These are phyloP conservation scores for Pristionchus fissidentatus DNA, from an alignment of 2,888 invertebrate species.

Conservation along the genomic window DNA sequence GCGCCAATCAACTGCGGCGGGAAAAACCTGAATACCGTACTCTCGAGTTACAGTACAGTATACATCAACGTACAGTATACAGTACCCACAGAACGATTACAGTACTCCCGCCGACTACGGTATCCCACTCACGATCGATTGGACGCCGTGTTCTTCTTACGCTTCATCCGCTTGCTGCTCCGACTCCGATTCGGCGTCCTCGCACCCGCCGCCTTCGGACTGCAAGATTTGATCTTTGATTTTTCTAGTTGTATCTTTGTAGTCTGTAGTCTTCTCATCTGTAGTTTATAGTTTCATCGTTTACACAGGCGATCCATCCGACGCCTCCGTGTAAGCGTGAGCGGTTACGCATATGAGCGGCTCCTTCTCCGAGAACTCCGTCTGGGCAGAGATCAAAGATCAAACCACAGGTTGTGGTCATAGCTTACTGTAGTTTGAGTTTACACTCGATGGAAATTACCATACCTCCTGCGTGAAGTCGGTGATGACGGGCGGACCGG, in stretches of 20 bases:
- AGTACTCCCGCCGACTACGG: too few relatives aligned
- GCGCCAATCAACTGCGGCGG: conserved; percentile 1
- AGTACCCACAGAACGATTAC: too few relatives aligned
- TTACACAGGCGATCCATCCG: conserved; percentile 12
- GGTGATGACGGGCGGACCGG: background rate
- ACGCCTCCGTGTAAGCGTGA: background rate
- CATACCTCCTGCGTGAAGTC: background rate
- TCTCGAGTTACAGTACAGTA: too few relatives aligned
- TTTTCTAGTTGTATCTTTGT: too few relatives aligned
- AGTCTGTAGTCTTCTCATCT: too few relatives aligned
- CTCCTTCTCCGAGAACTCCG: background rate
- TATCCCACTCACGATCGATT: conserved; percentile 6
- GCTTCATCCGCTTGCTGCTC: background rate
- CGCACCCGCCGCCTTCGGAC: background rate
- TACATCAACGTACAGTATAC: too few relatives aligned
- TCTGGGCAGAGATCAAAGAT: conserved; percentile 18
- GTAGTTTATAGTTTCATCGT: too few relatives aligned
- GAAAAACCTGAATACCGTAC: conserved; percentile 20
- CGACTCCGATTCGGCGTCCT: background rate
- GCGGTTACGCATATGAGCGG: background rate
- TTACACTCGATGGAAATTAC: background rate
- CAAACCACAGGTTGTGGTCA: too few relatives aligned
- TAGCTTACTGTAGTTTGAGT: too few relatives aligned
- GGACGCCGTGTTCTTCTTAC: background rate
- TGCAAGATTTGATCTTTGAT: conserved; percentile 24